These are phyloP conservation scores for Dendroctonus valens DNA, from an alignment of 1,140 invertebrate species.

Conservation along the genomic window DNA sequence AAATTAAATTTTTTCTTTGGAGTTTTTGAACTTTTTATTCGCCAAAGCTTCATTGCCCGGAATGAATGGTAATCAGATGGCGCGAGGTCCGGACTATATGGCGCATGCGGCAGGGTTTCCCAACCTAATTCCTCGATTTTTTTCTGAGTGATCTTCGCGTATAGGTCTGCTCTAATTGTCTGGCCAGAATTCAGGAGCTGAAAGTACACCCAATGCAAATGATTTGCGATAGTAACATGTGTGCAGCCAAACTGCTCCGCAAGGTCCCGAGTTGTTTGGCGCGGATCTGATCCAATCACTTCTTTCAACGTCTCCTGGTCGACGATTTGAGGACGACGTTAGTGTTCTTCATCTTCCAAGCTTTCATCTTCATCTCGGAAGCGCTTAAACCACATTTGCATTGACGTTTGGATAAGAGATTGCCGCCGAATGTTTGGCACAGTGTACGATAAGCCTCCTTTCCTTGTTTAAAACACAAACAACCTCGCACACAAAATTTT, in stretches of 20 bases:
- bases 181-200: no score
- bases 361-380: conserved; percentile 5
- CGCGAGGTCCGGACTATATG: conserved; percentile 4
- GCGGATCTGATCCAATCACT: conserved; percentile 1
- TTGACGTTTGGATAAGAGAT: not conserved
- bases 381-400: conserved; percentile 2
- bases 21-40: no score
- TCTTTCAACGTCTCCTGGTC: not conserved
- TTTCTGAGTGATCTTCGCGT: no score
- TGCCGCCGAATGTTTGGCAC: not conserved
- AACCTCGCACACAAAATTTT: conserved; percentile 4
- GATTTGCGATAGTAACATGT: not conserved
- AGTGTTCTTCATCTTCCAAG: conserved; percentile 1
- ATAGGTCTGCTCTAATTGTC: no score
- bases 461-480: not conserved
- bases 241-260: conserved; percentile 2
- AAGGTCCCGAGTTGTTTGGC: not conserved
- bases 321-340: not conserved
- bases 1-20: no score
- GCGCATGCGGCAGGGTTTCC: not conserved
- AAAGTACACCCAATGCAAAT: no score
- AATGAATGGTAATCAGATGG: not conserved
- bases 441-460: not conserved
- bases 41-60: no score
- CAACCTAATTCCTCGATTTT: not conserved